Evolutionary conservation across 2,113 vertebrate genomes (phyloP), one percentile per base, ranked within the genome.

Genomic region (Aegotheles bennettii): DNA sequence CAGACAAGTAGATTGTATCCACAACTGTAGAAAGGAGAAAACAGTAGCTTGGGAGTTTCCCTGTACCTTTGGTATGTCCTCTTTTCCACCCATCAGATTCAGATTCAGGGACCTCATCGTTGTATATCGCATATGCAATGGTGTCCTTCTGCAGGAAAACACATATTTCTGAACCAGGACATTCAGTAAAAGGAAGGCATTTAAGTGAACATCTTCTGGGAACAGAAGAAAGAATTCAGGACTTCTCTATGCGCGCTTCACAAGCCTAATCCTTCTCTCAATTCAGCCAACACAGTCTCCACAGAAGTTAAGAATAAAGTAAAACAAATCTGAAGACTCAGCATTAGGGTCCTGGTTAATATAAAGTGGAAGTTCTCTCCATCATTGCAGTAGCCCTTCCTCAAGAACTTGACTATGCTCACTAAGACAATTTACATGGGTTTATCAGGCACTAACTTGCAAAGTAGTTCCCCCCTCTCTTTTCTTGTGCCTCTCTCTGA

Each of bases 11-110:
- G 45, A 81, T 87, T 33, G 40, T 68, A 80, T 84, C 45, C 11
- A 88, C 59, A 59, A 19, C 51, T 90, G 74, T 21, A 81, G 68
- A 84, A 82, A 78, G 36, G 45, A 78, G 56, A 87, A 94, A 87
- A 47, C 1, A 71, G 48, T 24, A 64, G 53, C 29, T 84, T 61
- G 48, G 67, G 50, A 64, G 28, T 45, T 31, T 74, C 18, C 24
- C 38, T 61, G 28, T 97, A 99, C 99, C 99, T 99, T 99, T 99
- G 56, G 98, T 98, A 88, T 99, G 99, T 95, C 99, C 99, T 57
- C 95, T 96, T 81, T 97, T 96, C 16, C 54, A 77, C 20, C 60
- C 84, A 40, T 98, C 97, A n/a, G 98, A 97, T 94, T 94, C 68
- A 33, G 95, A 81, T 6, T 96, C 97, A 36, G 99, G 98, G 47